phyloP scores from a whole-genome alignment of 1,140 invertebrate genomes.

The Dermatophagoides farinae region DNA sequence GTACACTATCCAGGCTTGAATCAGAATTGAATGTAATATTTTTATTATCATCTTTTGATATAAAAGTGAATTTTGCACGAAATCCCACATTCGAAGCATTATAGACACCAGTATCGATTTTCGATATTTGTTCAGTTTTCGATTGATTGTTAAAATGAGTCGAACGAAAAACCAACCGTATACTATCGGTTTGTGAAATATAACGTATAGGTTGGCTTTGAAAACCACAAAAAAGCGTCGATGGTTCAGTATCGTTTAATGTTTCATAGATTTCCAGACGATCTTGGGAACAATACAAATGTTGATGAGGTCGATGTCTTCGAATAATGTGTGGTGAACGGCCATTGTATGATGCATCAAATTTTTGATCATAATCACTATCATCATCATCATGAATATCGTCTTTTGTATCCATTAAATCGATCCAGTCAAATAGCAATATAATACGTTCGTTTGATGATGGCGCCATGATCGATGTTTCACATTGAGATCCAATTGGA shows the following conservation, averaged over 20 bases:
- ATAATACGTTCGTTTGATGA: constrained; percentile 7
- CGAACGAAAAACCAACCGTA: constrained; percentile 2
- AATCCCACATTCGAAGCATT: constrained; percentile 11
- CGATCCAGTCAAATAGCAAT: constrained; percentile 16
- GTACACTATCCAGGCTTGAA: not conserved
- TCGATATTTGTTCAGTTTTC: not conserved
- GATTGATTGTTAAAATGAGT: not conserved
- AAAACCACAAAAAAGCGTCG: constrained; percentile 16
- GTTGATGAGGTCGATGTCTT: not conserved
- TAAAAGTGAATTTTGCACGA: constrained; percentile 13
- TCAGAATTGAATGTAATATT: not conserved
- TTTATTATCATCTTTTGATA: not conserved
- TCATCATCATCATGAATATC: not conserved
- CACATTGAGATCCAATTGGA: constrained; percentile 17
- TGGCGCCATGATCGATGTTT: constrained; percentile 21
- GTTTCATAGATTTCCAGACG: constrained; percentile 16
- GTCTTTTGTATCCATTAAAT: constrained; percentile 6
- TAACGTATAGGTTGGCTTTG: constrained; percentile 12
- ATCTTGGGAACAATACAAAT: constrained; percentile 16
- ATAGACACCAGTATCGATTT: not conserved
- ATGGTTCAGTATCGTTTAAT: constrained; percentile 8
- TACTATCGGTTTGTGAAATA: constrained; percentile 12
- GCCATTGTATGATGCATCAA: not conserved
- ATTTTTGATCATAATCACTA: not conserved
- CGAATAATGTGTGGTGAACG: not conserved